Conservation (phyloP, 1,140 invertebrate species). For the Bombus fervidus region DNA sequence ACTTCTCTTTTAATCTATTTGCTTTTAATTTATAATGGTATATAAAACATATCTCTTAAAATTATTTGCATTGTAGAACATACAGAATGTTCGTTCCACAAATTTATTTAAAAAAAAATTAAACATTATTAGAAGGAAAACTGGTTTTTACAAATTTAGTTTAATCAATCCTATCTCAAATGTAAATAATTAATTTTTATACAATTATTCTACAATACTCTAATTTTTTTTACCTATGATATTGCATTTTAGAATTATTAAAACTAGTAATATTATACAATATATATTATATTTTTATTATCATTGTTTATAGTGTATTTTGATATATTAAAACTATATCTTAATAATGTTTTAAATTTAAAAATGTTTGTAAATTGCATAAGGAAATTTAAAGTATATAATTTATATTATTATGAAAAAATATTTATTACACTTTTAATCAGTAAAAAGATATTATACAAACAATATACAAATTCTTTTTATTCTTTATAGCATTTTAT, state of each 20-base stretch:
- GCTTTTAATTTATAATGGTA: no score
- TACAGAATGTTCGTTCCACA: no score
- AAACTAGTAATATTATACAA: neutral
- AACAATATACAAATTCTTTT: neutral
- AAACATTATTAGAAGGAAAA: no score
- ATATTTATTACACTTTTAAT: slow-evolving; percentile 7
- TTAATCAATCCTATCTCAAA: neutral
- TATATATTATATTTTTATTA: neutral
- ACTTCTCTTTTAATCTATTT: no score
- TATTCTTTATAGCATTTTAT: neutral
- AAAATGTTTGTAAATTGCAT: neutral
- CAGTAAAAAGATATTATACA: neutral
- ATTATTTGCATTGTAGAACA: no score
- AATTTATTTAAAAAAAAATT: no score
- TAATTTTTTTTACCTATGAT: no score
- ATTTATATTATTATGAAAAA: neutral
- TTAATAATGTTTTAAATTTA: neutral
- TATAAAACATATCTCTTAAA: no score
- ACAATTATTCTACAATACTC: neutral
- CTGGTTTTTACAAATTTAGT: neutral
- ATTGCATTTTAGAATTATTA: neutral
- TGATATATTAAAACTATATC: neutral
- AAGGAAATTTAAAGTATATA: neutral
- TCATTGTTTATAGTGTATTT: neutral
- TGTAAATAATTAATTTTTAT: neutral